Base-by-base conservation (phyloP, 2,797 vertebrate genomes). In the Cossypha dichroa region DNA sequence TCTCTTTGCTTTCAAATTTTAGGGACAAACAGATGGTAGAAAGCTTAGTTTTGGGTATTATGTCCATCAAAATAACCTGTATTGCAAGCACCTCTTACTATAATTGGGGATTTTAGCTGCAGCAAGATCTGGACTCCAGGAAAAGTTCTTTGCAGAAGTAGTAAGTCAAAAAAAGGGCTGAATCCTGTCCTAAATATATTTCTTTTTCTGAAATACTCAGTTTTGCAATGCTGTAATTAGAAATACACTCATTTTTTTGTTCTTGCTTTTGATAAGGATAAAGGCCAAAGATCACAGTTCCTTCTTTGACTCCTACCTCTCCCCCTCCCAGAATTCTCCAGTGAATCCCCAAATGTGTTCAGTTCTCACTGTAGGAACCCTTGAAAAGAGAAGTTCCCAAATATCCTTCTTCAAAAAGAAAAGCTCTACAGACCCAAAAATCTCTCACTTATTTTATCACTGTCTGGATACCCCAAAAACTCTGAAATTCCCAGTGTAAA, bases 31-130 rank as follows among this genome's bases (percentile, higher is more conserved):
- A 98, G 98, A 98, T 98, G 98, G 98, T 73, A 78, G 89, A 94
- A 97, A 97, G 93, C 95, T 97, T 96, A 96, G 97, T 97, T 97
- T 97, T 34, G 96, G 96, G 95, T 96, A 97, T 97, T 97, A 97
- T 84, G 97, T 97, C 98, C 97, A 97, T 97, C 97, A 97, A 96
- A 98, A 97, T 97, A 96, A 97, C 97, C 97, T 96, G 77, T 91
- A 77, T 95, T 93, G 62, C 85, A 86, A 96, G 94, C 92, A 89
- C 94, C 94, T 95, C 88, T 93, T 93, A 80, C 93, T 97, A 80
- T 96, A 97, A 97, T 97, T 97, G 96, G 96, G 79, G 60, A 88
- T 88, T 95, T 93, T 88, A 95, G 56, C n/a, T 81, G 91, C 81
- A 81, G 52, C 29, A 73, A 94, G 96, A 78, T 97, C 90, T 97